Percentiles rank a stretch among this genome's conserved stretches.
phyloP scores from a whole-genome alignment of 1,140 invertebrate species.

The Nasonia longicornis region DNA sequence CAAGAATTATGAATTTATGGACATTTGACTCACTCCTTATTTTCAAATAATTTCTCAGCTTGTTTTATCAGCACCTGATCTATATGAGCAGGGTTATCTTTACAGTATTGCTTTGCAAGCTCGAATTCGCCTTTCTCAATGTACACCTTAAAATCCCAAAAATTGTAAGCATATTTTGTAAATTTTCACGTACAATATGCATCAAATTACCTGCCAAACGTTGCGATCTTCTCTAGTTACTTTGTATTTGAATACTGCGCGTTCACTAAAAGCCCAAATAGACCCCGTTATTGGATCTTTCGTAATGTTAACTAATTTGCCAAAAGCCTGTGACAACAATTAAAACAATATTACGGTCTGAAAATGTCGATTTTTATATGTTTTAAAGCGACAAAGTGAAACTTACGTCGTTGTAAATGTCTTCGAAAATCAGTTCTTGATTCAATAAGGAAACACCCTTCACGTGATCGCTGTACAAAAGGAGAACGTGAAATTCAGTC shows the following conservation, averaged over 20 bases:
- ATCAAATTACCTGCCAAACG: constrained; percentile 78
- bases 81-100: constrained; percentile 81
- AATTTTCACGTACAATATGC: constrained; percentile 19
- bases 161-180: constrained; percentile 20
- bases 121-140: constrained; percentile 89
- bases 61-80: constrained; percentile 90
- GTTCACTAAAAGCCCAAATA: constrained; percentile 89
- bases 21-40: constrained; percentile 75
- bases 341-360: constrained; percentile 30
- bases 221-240: constrained; percentile 88
- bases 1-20: neutral
- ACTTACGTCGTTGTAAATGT: constrained; percentile 79
- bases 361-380: constrained; percentile 17
- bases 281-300: constrained; percentile 83
- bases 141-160: constrained; percentile 75
- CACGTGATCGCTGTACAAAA: constrained; percentile 86
- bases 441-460: constrained; percentile 89
- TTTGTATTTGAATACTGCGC: constrained; percentile 88
- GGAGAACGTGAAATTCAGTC: constrained; percentile 90
- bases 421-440: constrained; percentile 89
- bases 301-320: constrained; percentile 83
- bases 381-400: neutral
- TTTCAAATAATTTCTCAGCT: constrained; percentile 87
- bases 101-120: constrained; percentile 84
- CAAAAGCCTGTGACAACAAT: constrained; percentile 75